Base-by-base conservation (phyloP, 2,888 invertebrate species). In the Aquatica leii region DNA sequence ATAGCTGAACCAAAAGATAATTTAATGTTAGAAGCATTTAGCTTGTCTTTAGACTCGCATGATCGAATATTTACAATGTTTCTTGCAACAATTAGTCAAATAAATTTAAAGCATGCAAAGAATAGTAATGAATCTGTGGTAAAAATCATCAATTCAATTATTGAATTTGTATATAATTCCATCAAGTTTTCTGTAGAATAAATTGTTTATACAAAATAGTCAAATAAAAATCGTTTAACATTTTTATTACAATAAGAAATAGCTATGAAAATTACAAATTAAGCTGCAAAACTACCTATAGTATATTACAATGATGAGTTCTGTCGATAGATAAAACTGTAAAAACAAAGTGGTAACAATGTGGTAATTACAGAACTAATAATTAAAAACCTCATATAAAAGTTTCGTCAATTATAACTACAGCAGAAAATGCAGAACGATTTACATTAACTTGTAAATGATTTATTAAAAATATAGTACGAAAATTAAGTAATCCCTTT, bases 291-390 rank as follows among this genome's bases (percentile, higher is more conserved):
- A 60, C 43, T 40, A 51, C 18, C 53, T 62, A 62, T n/a, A n/a
- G n/a, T n/a, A n/a, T 21, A 40, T 50, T 63, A 63, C 48, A 59
- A 56, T 63, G 58, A 59, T 37, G 51, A 59, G 37, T 41, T 35
- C 53, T 55, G 55, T 59, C 55, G 41, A 50, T 63, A 59, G 49
- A 63, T 40, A 65, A 60, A 62, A 67, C 55, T 63, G 61, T 61
- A 52, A 51, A 57, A 60, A 43, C 46, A 65, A 24, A 65, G 57
- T 69, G 69, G 69, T 69, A 69, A 69, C 69, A 66, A 65, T 58
- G 61, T 67, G 69, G 69, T 69, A 69, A 69, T 66, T 63, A 67
- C 65, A 58, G 62, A 60, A 55, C 51, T 50, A 60, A 40, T 60
- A 61, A 40, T 37, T 53, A 53, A 58, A 56, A 58, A 62, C 62